Evolutionary conservation across 2,113 vertebrate genomes (phyloP), one percentile per base, ranked within the genome.

Genomic region (Alethe diademata): DNA sequence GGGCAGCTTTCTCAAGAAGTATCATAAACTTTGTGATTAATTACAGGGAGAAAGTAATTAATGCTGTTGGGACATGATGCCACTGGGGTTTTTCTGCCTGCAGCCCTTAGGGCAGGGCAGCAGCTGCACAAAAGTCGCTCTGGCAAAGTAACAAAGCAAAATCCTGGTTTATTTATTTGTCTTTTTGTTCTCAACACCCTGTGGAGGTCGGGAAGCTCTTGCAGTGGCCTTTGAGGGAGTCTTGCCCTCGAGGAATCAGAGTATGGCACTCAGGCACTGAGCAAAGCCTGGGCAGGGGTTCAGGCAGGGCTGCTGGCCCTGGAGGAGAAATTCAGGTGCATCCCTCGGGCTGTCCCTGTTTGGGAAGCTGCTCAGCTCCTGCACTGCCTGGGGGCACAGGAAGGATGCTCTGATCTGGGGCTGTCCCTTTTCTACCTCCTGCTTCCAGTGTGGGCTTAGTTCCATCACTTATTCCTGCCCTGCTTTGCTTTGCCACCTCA

Each of bases 241-340:
- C 6, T 11, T n/a, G 75, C 20, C 2, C 10, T 22, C 6, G 6
- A 29, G 71, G 40, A 43, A 2, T 4, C 22, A 8, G 51, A 28
- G 25, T 2, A 2, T 1, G 6, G 26, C 38, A 11, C 42, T 0
- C 0, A 19, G 28, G 58, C 54, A 24, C 3, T 0, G 71, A 48
- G 40, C 62, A 51, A n/a, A 45, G 8, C 23, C 40, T 6, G 22
- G 64, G 36, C 19, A 40, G 64, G 36, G 6, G 31, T 45, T 57
- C 40, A 42, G 64, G 31, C 45, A 47, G 50, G 22, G 54, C 20
- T 73, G 35, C 14, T 24, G 40, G 5, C 2, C 1, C 40, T 16
- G 51, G 35, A 1, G 29, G 18, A 38, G 66, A 48, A 12, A 2
- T 60, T 51, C 14, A 56, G 79, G 56, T 1, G 3, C 36, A 12